Base-by-base conservation (phyloP, 1,140 invertebrate species). In the Pissodes strobi region DNA sequence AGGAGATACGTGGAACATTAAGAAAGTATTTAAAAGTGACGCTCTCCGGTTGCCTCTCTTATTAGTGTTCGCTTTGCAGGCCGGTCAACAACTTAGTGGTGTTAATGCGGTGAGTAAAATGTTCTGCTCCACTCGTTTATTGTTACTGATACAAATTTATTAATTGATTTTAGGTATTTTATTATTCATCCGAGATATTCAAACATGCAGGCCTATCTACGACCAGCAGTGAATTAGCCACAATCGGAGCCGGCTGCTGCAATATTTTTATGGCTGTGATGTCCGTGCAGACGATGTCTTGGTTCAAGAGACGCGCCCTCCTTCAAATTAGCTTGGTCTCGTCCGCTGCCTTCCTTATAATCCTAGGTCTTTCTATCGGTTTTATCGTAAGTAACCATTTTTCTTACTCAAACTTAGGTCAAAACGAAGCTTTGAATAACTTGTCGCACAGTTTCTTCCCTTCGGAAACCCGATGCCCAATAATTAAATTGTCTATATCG, bases 11-110 rank as follows among this genome's bases (percentile, higher is more conserved):
- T 87, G 86, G 83, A 81, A 77, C 30, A 82, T 88, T 60, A 58
- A 72, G 55, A 78, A 79, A 43, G 83, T 88, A 6, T 52, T 87
- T 1, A 73, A 64, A 13, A 84, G 87, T 48, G 76, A 78, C 0
- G 68, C 76, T 1, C 77, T 93, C 4, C 78, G 85, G 18, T 76
- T 91, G 39, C 88, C 90, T 4, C 72, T 94, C 4, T 69, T 92
- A 18, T 81, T 94, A 41, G 86, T 90, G 2, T 87, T 88, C 73
- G 75, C 84, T 27, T 80, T 93, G 76, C 91, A 94, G 76, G 83
- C 86, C 27, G 90, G 92, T 0, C 92, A 95, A 77, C 93, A 95
- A 78, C 82, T 92, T 39, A 89, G 87, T 68, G 92, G 92, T 37
- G 93, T 95, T 27, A 95, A 94, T 80, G 90, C 91, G 53, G 91